Base-by-base conservation (phyloP, 2,888 invertebrate species). In the Creontiades dilutus region DNA sequence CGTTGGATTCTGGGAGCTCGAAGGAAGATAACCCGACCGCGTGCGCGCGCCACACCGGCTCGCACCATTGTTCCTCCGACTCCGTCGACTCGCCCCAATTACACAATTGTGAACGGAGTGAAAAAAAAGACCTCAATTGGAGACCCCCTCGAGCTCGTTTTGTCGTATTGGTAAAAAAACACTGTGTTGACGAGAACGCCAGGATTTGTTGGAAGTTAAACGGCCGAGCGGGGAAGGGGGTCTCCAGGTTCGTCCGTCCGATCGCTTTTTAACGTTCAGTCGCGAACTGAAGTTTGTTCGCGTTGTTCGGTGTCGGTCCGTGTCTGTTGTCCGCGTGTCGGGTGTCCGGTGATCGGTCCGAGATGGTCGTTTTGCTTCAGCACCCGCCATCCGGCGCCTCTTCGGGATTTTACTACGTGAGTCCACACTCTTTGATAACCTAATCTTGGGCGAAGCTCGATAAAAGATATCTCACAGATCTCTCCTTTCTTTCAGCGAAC, bases 341-440 rank as follows among this genome's bases (percentile, higher is more conserved):
- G 46, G 82, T 55, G 55, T 82, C n/a, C 27, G 14, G 37, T 12
- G n/a, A 82, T 52, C 23, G 37, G 3, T 23, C 19, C 19, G 23
- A 37, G 12, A 86, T 86, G 86, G 86, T 86, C 23, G 86, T 86
- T 3, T 68, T 86, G 37, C 86, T 86, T 3, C 86, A 86, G 86
- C 86, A 75, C 13, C 86, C 86, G 55, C 23, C 55, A 23, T 37
- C 37, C 85, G 23, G n/a, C 85, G 2, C 52, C 12, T 9, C n/a
- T n/a, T n/a, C 82, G n/a, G 47, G 46, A 19, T 81, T 46, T 48
- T 75, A 46, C 46, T 55, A 23, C 46, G 86, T 86, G 28, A 75
- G 68, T 47, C 23, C 19, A 11, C 19, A 5, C 1, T 9, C 4
- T 9, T 57, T 57, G 19, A 19, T 57, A 57, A 19, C 1, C 57